These are phyloP conservation scores for Actias luna DNA, from an alignment of 2,888 invertebrate genomes.

Conservation along the genomic window DNA sequence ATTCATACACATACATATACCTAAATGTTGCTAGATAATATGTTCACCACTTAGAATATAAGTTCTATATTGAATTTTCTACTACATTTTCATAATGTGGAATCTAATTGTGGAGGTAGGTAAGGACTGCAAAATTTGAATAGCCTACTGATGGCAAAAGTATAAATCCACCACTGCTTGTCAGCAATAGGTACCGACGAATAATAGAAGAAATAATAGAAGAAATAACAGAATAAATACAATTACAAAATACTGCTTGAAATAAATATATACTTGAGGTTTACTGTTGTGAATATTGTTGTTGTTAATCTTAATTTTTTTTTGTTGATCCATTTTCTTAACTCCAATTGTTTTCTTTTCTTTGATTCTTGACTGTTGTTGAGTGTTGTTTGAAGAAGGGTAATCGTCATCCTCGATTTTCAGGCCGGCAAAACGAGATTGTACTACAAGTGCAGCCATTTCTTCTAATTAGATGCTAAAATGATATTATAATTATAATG, in stretches of 20 bases:
- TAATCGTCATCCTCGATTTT: conserved; percentile 87
- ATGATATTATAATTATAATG: background rate
- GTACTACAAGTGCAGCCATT: conserved; percentile 85
- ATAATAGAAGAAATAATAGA: background rate
- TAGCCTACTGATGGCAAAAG: too few species aligned
- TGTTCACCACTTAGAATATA: too few species aligned
- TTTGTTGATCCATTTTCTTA: conserved; percentile 63
- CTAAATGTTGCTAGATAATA: too few species aligned
- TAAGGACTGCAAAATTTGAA: too few species aligned
- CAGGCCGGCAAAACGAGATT: conserved; percentile 88
- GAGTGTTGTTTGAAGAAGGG: conserved; percentile 48
- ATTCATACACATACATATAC: too few species aligned
- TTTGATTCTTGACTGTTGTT: conserved; percentile 62
- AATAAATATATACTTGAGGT: conserved; percentile 45
- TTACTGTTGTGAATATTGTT: conserved; percentile 34
- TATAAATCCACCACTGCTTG: too few species aligned
- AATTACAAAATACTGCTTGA: background rate
- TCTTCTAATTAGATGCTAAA: conserved; percentile 23
- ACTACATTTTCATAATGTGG: too few species aligned
- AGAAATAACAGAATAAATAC: background rate
- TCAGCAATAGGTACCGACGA: too few species aligned
- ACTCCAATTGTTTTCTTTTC: conserved; percentile 53
- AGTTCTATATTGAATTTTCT: too few species aligned
- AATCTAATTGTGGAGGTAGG: too few species aligned
- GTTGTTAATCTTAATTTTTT: conserved; percentile 51